Evolutionary conservation across 2,797 vertebrate genomes (phyloP), one percentile per base, ranked within the genome.

Genomic region (Buphagus erythrorhynchus): DNA sequence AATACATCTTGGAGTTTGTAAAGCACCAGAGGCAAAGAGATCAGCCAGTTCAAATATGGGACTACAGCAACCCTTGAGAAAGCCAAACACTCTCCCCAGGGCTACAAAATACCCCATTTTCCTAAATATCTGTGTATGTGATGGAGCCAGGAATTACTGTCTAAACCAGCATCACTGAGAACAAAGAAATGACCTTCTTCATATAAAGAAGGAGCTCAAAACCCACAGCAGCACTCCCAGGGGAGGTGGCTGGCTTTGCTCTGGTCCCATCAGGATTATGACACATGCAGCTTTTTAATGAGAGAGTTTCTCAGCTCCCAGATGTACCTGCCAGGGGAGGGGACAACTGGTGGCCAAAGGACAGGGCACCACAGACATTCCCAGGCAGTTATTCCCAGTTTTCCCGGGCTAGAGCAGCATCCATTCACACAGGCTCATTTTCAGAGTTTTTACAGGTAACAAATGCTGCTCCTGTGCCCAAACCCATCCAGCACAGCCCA

Each of bases 161-260:
- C 77, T 43, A 43, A 75, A 40, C 22, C 15, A 26, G 43, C 1
- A 0, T 13, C 65, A 28, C 18, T 0, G 43, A 75, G 69, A 95
- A 92, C 86, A 94, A 91, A 95, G 89, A 57, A 77, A 87, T 3
- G 2, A 76, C 86, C 81, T 96, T 21, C 77, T 52, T 42, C 43
- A 71, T 29, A 48, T 38, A 49, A 61, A 86, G 72, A 36, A 55
- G 0, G 24, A 74, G 86, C 68, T 90, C 36, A 22, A 73, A 86
- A 43, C 1, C 38, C 55, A 48, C 58, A 45, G 71, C 59, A 5
- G 1, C 6, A 2, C 6, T 45, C 96, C 74, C 74, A 11, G 13
- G 52, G 80, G 74, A 79, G 48, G 35, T 4, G 38, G 73, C 57
- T 42, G 35, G 18, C 95, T 91, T 72, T 93, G 86, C 79, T 93